These are phyloP conservation scores for Volucella zonaria DNA, from an alignment of 2,888 invertebrate species.

Conservation along the genomic window DNA sequence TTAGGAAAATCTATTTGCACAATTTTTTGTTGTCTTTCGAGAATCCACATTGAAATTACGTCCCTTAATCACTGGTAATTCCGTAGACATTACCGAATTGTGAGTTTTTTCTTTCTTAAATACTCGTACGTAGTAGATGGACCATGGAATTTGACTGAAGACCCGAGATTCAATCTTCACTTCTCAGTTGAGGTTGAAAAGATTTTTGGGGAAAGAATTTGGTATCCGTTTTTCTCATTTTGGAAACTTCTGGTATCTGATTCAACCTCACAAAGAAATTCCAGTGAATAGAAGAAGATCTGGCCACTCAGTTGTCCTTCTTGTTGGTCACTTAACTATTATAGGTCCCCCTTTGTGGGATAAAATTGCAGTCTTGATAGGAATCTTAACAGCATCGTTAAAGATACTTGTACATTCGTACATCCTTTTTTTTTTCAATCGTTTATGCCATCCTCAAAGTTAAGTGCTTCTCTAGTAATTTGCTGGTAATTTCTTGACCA, in stretches of 20 bases:
- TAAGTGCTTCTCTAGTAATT: slow-evolving; percentile 4
- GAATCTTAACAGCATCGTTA: background rate
- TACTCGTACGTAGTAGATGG: background rate
- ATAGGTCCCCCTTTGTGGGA: background rate
- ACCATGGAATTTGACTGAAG: slow-evolving; percentile 1
- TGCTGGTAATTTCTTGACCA: slow-evolving; percentile 25
- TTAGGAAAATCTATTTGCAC: slow-evolving; percentile 16
- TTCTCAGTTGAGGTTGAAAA: slow-evolving; percentile 9
- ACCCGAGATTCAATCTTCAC: background rate
- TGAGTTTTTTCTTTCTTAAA: background rate
- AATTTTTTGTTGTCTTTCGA: background rate
- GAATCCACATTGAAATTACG: background rate
- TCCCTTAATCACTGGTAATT: slow-evolving; percentile 1
- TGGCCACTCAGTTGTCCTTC: slow-evolving; percentile 20
- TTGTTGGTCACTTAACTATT: slow-evolving; percentile 30
- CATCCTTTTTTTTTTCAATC: background rate
- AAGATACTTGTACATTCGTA: background rate
- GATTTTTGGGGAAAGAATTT: slow-evolving; percentile 11
- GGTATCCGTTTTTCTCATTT: background rate
- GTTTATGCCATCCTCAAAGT: background rate
- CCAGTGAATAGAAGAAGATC: background rate
- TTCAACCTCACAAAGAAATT: slow-evolving; percentile 9
- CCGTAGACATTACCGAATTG: background rate
- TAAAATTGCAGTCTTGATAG: slow-evolving; percentile 7
- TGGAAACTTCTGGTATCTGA: slow-evolving; percentile 20